These are phyloP conservation scores for Proisotoma minuta DNA, from an alignment of 2,888 invertebrate genomes.

Conservation along the genomic window DNA sequence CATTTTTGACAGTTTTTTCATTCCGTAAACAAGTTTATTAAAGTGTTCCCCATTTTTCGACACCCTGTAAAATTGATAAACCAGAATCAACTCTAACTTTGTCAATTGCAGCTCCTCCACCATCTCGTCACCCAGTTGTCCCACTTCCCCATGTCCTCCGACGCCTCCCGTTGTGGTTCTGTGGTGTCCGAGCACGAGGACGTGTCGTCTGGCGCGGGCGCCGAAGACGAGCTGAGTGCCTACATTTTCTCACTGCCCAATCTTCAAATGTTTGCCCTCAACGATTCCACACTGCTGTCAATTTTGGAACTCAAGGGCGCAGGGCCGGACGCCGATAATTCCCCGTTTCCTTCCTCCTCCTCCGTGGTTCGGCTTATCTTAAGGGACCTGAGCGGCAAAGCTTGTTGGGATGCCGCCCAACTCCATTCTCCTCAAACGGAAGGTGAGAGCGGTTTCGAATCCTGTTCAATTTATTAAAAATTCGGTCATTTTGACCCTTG, in stretches of 20 bases:
- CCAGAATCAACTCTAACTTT: constrained; percentile 12
- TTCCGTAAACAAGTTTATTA: too few relatives aligned
- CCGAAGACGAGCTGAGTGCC: constrained; percentile 67
- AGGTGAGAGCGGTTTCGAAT: too few relatives aligned
- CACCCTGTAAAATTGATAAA: constrained; percentile 3
- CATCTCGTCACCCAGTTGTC: constrained; percentile 88
- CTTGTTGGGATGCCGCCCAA: constrained; percentile 92
- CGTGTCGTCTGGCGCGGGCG: constrained; percentile 59
- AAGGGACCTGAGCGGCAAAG: constrained; percentile 87
- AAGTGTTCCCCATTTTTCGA: too few relatives aligned
- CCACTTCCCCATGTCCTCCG: constrained; percentile 88
- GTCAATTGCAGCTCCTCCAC: constrained; percentile 61
- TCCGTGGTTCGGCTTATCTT: constrained; percentile 80
- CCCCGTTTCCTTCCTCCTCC: constrained; percentile 59
- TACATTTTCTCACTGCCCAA: constrained; percentile 80
- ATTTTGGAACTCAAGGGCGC: constrained; percentile 80
- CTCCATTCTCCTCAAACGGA: constrained; percentile 59
- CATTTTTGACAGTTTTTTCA: too few relatives aligned
- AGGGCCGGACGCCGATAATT: constrained; percentile 54
- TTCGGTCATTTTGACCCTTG: too few relatives aligned
- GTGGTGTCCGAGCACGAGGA: constrained; percentile 91
- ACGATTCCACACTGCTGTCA: constrained; percentile 72
- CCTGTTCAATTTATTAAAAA: too few relatives aligned
- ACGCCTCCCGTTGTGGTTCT: constrained; percentile 81
- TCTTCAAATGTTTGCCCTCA: constrained; percentile 78